phyloP scores from a whole-genome alignment of 2,797 vertebrate species.

The Ptychobarbus kaznakovi region DNA sequence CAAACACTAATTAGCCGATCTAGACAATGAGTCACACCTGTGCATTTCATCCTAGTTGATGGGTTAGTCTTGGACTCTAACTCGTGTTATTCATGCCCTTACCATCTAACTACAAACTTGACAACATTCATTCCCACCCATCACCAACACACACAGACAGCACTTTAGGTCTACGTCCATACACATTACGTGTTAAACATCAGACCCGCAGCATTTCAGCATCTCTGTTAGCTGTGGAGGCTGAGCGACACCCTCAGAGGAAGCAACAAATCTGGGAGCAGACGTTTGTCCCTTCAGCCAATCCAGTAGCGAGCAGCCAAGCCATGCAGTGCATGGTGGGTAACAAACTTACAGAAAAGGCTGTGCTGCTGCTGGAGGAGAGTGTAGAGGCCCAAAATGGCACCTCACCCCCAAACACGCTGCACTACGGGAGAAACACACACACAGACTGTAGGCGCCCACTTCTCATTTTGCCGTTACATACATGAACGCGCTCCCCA shows the following conservation, averaged over 20 bases:
- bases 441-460: background rate
- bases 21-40: background rate
- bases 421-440: conserved; percentile 74
- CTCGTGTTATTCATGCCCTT: conserved; percentile 25
- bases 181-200: conserved; percentile 23
- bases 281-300: conserved; percentile 45
- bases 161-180: background rate
- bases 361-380: conserved; percentile 77
- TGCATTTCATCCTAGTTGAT: background rate
- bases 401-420: conserved; percentile 78
- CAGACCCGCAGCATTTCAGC: conserved; percentile 32
- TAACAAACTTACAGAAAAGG: conserved; percentile 77
- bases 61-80: conserved; percentile 8
- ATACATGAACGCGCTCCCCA: background rate
- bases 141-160: conserved; percentile 13
- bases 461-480: background rate
- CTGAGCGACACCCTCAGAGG: background rate
- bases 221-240: conserved; percentile 43
- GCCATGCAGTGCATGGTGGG: conserved; percentile 80
- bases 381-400: conserved; percentile 78
- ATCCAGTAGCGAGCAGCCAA: conserved; percentile 75
- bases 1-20: background rate
- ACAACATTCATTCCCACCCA: background rate
- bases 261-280: conserved; percentile 49
- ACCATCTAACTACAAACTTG: background rate